Percentiles rank a stretch among this genome's conserved stretches.
These are phyloP conservation scores for Loris lydekkerianus DNA, from an alignment of 2,797 vertebrate species.

Conservation along the genomic window DNA sequence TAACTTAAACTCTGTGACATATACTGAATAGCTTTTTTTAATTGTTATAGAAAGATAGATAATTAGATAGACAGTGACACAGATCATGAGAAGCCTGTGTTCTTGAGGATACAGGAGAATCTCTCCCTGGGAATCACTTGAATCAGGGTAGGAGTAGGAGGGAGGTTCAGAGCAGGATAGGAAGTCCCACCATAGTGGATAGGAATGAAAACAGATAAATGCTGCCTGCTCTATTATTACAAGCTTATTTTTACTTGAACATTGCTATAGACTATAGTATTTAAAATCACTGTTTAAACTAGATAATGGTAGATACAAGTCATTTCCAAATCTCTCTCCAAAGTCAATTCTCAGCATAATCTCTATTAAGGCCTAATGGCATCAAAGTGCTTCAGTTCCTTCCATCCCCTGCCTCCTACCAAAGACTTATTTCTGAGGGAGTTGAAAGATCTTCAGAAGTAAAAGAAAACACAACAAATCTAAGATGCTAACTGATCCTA, in stretches of 20 bases:
- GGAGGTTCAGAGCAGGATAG: background rate
- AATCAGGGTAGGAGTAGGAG: background rate
- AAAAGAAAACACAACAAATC: slow-evolving; percentile 11
- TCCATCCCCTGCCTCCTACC: background rate
- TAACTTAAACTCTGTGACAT: slow-evolving; percentile 35
- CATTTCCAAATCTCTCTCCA: slow-evolving; percentile 46
- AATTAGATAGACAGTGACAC: background rate
- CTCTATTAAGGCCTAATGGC: background rate
- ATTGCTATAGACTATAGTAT: background rate
- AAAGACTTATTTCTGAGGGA: background rate
- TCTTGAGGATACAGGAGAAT: background rate
- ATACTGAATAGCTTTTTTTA: background rate
- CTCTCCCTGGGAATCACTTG: background rate
- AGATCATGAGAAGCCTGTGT: background rate
- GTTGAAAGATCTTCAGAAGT: background rate
- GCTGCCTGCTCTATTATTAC: background rate
- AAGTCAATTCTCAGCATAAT: background rate
- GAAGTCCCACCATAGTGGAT: background rate
- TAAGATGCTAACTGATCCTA: background rate
- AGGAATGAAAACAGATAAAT: background rate
- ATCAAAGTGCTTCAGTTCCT: background rate
- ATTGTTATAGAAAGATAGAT: background rate
- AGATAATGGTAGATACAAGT: background rate
- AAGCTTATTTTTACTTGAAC: background rate
- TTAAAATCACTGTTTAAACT: background rate